Conservation (phyloP, 1,140 invertebrate species). For the Drosophila serrata region DNA sequence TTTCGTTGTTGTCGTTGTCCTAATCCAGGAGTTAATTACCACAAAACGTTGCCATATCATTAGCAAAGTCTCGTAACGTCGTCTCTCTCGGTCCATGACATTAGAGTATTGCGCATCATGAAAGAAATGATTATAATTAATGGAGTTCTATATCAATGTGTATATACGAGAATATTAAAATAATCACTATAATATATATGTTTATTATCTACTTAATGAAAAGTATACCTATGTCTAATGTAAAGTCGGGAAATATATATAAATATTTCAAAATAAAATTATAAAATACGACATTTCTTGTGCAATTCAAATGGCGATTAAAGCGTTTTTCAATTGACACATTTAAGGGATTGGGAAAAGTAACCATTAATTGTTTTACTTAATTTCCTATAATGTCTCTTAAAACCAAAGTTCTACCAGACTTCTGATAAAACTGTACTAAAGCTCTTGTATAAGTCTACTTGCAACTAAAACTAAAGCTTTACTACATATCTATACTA, state of each 20-base stretch:
- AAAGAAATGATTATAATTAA: conserved; percentile 7
- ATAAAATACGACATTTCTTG: conserved; percentile 42
- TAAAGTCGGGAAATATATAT: conserved; percentile 31
- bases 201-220: conserved; percentile 34
- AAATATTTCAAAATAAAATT: conserved; percentile 54
- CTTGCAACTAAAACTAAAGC: too few relatives aligned
- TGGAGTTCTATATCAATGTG: conserved; percentile 31
- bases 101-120: conserved; percentile 14
- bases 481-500: neutral
- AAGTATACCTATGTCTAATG: conserved; percentile 28
- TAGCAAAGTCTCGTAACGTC: conserved; percentile 32
- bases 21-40: conserved; percentile 38
- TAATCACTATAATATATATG: conserved; percentile 23
- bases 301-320: conserved; percentile 31
- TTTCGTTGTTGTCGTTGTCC: conserved; percentile 41
- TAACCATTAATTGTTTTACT: neutral
- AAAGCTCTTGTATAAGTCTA: too few relatives aligned
- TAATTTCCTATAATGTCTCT: too few relatives aligned
- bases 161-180: conserved; percentile 52
- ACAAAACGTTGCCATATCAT: conserved; percentile 55
- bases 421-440: neutral
- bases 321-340: conserved; percentile 24
- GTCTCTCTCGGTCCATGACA: conserved; percentile 33
- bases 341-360: neutral
- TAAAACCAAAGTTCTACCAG: neutral